Evolutionary conservation across 2,797 vertebrate species (phyloP), one percentile per base, ranked within the genome.

Genomic region (Syngnathus rostellatus): DNA sequence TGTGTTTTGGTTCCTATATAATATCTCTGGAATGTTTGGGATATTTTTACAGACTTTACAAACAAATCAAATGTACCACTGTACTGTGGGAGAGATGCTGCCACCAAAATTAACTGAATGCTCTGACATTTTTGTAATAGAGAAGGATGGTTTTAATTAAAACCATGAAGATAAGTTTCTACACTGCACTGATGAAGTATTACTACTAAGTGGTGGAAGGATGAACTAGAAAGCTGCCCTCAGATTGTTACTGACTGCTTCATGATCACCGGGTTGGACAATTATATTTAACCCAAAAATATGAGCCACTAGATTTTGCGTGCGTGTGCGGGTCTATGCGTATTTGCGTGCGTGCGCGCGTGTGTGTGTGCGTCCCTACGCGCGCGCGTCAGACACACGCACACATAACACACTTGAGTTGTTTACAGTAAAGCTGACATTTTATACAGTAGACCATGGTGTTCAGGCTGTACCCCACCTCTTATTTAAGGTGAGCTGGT

Each of bases 121-220:
- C 55, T 68, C 8, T 53, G 66, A 51, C 59, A 48, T 54, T 67
- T 62, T 71, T 62, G 69, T n/a, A 58, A 68, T 62, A 57, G 60
- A 62, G 70, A 37, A 66, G 21, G 64, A 74, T 37, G 54, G 70
- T 76, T 72, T 8, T 67, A 63, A 54, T 58, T 50, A 14, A 53
- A 72, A 51, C 37, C 59, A 68, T 68, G 75, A 77, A 64, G 74
- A 76, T 17, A 25, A 77, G 69, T 60, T 73, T 66, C 66, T 72
- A 78, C 38, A 38, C 66, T 80, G 77, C 82, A 84, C 84, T 85
- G 78, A 83, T 14, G 10, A 53, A 64, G 67, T 70, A 73, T 72
- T 71, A 61, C 73, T 66, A 74, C 70, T 63, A 69, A 78, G 57
- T 65, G 64, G 68, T 68, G 62, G 67, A 74, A 58, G 48, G 57